Percentiles rank a stretch among this genome's conserved stretches.
phyloP scores from a whole-genome alignment of 1,140 invertebrate species.

The Listronotus oregonensis region DNA sequence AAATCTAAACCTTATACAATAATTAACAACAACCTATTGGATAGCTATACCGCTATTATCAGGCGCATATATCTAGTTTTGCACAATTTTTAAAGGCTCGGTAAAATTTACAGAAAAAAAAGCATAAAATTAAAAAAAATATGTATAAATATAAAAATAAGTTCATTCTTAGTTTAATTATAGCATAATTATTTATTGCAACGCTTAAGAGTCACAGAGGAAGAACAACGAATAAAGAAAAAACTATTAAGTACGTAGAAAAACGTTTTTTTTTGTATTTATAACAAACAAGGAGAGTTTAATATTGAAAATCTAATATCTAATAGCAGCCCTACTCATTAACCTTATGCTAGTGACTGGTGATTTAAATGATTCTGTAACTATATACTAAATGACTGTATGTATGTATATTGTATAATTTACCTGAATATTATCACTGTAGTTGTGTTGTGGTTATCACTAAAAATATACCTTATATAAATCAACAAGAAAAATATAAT shows the following conservation, averaged over 20 bases:
- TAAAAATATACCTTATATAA: background rate
- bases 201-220: slow-evolving; percentile 15
- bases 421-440: slow-evolving; percentile 13
- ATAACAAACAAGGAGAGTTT: background rate
- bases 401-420: slow-evolving; percentile 2
- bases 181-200: slow-evolving; percentile 19
- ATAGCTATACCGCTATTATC: slow-evolving; percentile 43
- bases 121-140: slow-evolving; percentile 35
- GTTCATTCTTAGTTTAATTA: slow-evolving; percentile 31
- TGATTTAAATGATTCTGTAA: slow-evolving; percentile 12
- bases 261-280: slow-evolving; percentile 9
- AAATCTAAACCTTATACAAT: slow-evolving; percentile 50
- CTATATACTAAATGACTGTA: slow-evolving; percentile 6
- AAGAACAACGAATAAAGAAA: slow-evolving; percentile 17
- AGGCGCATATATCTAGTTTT: slow-evolving; percentile 3
- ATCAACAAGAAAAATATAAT: slow-evolving; percentile 6
- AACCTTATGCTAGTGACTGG: slow-evolving; percentile 9
- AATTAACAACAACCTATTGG: slow-evolving; percentile 55
- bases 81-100: background rate
- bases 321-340: slow-evolving; percentile 6
- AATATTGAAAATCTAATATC: slow-evolving; percentile 6
- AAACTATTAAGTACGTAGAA: slow-evolving; percentile 25
- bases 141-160: slow-evolving; percentile 38
- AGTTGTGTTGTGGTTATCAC: background rate
- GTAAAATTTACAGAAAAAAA: slow-evolving; percentile 36